Conservation (phyloP, 2,888 invertebrate species). For the Pandemis cinnamomeana region DNA sequence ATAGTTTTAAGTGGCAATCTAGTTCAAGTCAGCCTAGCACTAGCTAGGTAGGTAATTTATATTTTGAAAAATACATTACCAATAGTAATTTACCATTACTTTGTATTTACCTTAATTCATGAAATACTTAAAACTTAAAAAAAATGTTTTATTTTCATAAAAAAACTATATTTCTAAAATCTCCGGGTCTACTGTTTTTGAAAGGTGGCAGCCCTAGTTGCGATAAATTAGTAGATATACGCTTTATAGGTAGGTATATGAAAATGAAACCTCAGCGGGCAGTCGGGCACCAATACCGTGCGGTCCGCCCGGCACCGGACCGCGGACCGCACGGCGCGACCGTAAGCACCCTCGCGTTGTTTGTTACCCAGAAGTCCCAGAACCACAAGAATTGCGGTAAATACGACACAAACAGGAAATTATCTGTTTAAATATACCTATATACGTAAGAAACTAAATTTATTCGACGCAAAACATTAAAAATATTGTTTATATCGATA, state of each 20-base stretch:
- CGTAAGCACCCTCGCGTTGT: background rate
- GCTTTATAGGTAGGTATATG: background rate
- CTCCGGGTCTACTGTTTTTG: too few relatives aligned
- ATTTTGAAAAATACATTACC: too few relatives aligned
- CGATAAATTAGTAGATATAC: background rate
- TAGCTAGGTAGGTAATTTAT: too few relatives aligned
- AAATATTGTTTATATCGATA: conserved; percentile 26
- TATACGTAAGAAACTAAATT: conserved; percentile 26
- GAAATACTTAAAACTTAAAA: too few relatives aligned
- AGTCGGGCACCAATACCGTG: background rate
- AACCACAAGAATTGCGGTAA: background rate
- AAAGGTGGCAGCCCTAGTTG: too few relatives aligned
- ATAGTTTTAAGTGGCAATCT: too few relatives aligned
- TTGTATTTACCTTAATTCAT: too few relatives aligned
- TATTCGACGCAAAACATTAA: conserved; percentile 27
- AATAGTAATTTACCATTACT: too few relatives aligned
- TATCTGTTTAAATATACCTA: conserved; percentile 21
- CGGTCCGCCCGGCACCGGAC: background rate
- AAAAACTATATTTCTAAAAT: too few relatives aligned
- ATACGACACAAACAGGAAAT: conserved; percentile 6
- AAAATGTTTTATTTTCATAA: too few relatives aligned
- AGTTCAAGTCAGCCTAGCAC: too few relatives aligned
- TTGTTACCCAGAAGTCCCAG: background rate
- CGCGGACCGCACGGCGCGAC: background rate
- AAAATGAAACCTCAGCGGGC: background rate